phyloP scores from a whole-genome alignment of 2,888 invertebrate genomes.

The Eumacrocentrus americanus region DNA sequence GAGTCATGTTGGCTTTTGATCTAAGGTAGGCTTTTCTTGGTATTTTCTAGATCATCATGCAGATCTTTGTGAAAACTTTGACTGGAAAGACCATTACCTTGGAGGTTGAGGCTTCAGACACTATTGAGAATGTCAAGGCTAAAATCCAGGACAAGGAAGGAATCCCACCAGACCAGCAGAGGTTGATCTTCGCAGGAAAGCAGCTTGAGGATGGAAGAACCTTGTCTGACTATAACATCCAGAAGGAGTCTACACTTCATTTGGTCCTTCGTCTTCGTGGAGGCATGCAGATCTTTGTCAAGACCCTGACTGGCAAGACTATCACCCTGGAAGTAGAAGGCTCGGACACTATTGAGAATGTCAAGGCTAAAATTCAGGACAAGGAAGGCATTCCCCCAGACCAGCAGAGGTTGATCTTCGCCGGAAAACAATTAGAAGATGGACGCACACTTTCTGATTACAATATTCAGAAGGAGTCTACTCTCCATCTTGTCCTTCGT shows the following conservation, averaged over 20 bases:
- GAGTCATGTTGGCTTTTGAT: not conserved
- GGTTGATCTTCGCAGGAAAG: slow-evolving; percentile 64
- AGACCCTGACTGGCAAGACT: slow-evolving; percentile 15
- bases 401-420: slow-evolving; percentile 35
- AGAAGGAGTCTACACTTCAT: slow-evolving; percentile 71
- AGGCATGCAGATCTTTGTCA: slow-evolving; percentile 32
- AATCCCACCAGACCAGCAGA: slow-evolving; percentile 60
- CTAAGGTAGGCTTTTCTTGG: not conserved
- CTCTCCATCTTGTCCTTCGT: slow-evolving; percentile 36
- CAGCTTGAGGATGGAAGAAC: slow-evolving; percentile 66
- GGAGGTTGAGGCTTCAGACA: slow-evolving; percentile 62
- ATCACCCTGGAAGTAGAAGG: slow-evolving; percentile 21
- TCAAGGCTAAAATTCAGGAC: slow-evolving; percentile 6
- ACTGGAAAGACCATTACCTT: slow-evolving; percentile 62
- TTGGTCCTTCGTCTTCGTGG: slow-evolving; percentile 85
- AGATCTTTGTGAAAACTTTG: not conserved
- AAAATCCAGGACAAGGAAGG: slow-evolving; percentile 54
- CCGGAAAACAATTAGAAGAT: slow-evolving; percentile 36
- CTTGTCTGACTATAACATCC: slow-evolving; percentile 66
- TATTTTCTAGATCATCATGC: not conserved
- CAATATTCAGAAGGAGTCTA: slow-evolving; percentile 39
- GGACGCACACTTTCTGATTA: slow-evolving; percentile 35
- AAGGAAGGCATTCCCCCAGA: slow-evolving; percentile 20
- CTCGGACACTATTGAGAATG: not conserved
- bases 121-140: slow-evolving; percentile 64